These are phyloP conservation scores for Hymenopus coronatus DNA, from an alignment of 2,888 invertebrate genomes.

Conservation along the genomic window DNA sequence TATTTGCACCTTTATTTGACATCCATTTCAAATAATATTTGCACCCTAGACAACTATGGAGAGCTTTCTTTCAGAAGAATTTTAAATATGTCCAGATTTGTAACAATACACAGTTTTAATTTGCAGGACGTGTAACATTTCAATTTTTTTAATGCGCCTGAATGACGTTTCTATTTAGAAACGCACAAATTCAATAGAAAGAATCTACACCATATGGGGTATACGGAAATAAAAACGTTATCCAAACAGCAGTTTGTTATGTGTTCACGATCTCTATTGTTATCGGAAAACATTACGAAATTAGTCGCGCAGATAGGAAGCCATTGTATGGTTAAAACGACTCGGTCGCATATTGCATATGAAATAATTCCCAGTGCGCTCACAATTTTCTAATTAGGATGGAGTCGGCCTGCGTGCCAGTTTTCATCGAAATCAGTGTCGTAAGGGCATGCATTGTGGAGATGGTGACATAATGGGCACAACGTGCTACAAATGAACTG, in stretches of 20 bases:
- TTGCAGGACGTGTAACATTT: too few relatives aligned
- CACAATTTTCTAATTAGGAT: neutral
- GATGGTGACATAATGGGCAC: neutral
- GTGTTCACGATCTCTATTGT: neutral
- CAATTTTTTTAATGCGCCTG: neutral
- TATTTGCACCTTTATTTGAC: too few relatives aligned
- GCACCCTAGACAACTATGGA: too few relatives aligned
- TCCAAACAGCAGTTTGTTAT: neutral
- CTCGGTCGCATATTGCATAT: neutral
- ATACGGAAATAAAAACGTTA: neutral
- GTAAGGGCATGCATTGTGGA: neutral
- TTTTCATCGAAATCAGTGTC: neutral
- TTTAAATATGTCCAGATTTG: too few relatives aligned
- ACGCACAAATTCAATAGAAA: neutral
- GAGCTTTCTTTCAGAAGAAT: too few relatives aligned
- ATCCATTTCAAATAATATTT: too few relatives aligned
- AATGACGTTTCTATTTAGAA: neutral
- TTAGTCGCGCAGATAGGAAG: neutral
- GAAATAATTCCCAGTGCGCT: neutral
- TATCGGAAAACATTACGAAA: neutral
- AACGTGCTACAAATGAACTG: neutral
- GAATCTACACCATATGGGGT: neutral
- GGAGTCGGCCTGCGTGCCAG: neutral
- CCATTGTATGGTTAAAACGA: neutral
- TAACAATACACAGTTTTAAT: too few relatives aligned